phyloP scores from a whole-genome alignment of 1,140 invertebrate species.

The Protaetia brevitarsis region DNA sequence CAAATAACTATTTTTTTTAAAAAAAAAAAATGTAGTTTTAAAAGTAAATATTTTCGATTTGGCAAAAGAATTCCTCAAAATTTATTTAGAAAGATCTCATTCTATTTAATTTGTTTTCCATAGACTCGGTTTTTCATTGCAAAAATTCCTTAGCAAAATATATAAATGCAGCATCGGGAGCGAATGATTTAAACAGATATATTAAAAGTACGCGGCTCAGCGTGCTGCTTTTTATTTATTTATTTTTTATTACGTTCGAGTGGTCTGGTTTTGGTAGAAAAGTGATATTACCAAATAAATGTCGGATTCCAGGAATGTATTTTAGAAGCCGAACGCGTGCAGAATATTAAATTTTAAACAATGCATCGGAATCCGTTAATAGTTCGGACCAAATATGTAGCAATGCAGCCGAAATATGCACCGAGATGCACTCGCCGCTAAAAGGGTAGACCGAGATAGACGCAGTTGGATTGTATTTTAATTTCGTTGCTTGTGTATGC shows the following conservation, averaged over 20 bases:
- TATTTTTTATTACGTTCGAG: conserved; percentile 12
- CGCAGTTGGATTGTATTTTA: conserved; percentile 39
- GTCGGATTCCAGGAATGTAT: conserved; percentile 36
- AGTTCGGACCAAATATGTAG: conserved; percentile 41
- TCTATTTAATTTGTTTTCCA: too few relatives aligned
- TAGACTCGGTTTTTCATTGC: neutral
- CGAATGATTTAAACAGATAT: conserved; percentile 4
- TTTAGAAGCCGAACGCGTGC: conserved; percentile 36
- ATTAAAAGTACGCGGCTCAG: conserved; percentile 5
- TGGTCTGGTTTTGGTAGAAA: conserved; percentile 24
- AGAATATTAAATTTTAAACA: conserved; percentile 42
- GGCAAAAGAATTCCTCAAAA: too few relatives aligned
- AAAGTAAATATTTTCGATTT: too few relatives aligned
- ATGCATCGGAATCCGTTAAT: conserved; percentile 42
- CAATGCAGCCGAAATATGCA: conserved; percentile 37
- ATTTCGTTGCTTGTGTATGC: conserved; percentile 29
- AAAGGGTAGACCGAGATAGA: conserved; percentile 23
- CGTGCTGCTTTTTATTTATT: conserved; percentile 3
- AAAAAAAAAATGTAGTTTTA: too few relatives aligned
- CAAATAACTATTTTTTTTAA: too few relatives aligned
- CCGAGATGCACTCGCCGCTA: conserved; percentile 29
- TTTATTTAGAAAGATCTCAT: too few relatives aligned
- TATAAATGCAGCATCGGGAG: neutral
- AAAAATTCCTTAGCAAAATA: neutral
- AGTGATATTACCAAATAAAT: conserved; percentile 28